Percentiles rank a stretch among this genome's conserved stretches.
Evolutionary conservation across 2,888 invertebrate species (phyloP).

Genomic region (Sphinx pinastri): DNA sequence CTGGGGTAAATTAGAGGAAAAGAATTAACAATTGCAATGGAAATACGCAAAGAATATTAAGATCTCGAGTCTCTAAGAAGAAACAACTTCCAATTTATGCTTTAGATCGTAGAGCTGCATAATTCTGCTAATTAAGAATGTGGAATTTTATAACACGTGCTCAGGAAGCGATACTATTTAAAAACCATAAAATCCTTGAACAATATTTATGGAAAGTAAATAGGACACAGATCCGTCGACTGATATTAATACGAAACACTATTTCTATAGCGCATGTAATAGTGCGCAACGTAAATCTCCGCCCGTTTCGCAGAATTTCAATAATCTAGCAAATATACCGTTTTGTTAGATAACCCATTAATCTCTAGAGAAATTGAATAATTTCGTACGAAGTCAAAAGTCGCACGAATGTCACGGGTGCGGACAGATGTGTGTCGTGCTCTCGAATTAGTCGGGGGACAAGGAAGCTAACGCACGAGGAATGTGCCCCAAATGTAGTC

Average conservation of each 20-base stretch:
- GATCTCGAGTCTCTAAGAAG: too few species aligned
- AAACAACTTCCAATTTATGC: too few species aligned
- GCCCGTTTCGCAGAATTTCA: background rate
- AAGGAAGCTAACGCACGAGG: constrained; percentile 60
- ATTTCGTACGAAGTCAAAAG: constrained; percentile 57
- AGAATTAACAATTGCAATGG: too few species aligned
- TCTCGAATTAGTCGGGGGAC: constrained; percentile 57
- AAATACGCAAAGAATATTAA: too few species aligned
- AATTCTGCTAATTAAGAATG: too few species aligned
- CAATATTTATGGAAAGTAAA: constrained; percentile 22
- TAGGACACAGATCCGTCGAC: constrained; percentile 22
- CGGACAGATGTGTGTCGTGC: constrained; percentile 61
- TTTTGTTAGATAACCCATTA: constrained; percentile 61
- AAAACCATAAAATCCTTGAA: constrained; percentile 13
- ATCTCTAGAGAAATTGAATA: constrained; percentile 66
- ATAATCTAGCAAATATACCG: background rate
- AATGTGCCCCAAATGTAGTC: constrained; percentile 66
- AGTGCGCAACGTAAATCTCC: constrained; percentile 8
- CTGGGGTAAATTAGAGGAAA: background rate
- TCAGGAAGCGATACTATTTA: background rate
- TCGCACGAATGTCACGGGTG: constrained; percentile 51
- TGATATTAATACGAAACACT: constrained; percentile 22
- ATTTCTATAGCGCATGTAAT: constrained; percentile 11
- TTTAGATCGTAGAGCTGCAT: too few species aligned
- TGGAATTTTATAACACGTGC: background rate